Evolutionary conservation across 1,140 invertebrate species (phyloP).

Genomic region (Neodiprion fabricii): DNA sequence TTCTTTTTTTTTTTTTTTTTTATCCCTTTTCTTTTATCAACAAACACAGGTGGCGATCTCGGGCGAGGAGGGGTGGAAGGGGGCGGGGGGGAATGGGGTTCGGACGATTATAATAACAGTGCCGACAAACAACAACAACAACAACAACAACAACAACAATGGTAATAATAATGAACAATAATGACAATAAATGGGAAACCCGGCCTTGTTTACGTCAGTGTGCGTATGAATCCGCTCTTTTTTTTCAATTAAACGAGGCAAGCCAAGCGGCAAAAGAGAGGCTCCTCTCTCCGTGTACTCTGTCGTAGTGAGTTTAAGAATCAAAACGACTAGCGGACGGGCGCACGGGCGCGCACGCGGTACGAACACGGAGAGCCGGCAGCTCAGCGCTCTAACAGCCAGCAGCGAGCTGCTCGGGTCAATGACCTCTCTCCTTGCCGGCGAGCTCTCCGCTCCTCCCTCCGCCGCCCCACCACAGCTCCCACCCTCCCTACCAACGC

Average conservation of each 20-base stretch:
- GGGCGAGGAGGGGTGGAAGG: no score
- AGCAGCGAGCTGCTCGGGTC: constrained; percentile 60
- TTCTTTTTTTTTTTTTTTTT: no score
- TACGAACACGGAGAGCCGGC: constrained; percentile 41
- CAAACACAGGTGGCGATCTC: no score
- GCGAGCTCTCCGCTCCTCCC: constrained; percentile 28
- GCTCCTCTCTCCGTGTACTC: constrained; percentile 4
- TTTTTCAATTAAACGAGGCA: not conserved
- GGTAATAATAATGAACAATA: no score
- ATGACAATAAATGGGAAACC: no score
- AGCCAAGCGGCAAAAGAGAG: constrained; percentile 5
- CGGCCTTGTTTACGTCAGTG: no score
- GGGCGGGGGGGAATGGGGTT: no score
- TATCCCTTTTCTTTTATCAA: no score
- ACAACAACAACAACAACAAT: no score
- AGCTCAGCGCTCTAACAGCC: constrained; percentile 56
- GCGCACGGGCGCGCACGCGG: constrained; percentile 38
- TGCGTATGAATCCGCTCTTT: not conserved
- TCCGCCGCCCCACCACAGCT: not conserved
- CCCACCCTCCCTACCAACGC: not conserved
- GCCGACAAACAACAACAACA: no score
- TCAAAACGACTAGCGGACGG: constrained; percentile 7
- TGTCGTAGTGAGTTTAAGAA: constrained; percentile 7
- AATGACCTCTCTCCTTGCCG: constrained; percentile 57
- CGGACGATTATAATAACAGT: no score